Conservation (phyloP, 2,888 invertebrate genomes). For the Scelioninae gen. 1 region DNA sequence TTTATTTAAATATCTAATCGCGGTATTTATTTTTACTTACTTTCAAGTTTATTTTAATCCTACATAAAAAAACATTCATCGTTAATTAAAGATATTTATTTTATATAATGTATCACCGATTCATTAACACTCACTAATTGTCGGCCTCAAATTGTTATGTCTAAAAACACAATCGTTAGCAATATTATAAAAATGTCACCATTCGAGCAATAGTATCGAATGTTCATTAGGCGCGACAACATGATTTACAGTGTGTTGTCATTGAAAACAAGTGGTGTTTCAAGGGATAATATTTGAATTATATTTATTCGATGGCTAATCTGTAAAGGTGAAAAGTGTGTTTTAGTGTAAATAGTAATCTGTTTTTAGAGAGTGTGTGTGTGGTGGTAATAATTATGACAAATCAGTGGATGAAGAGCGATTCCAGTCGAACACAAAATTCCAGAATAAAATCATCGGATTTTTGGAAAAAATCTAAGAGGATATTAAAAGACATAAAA, state of each 20-base stretch:
- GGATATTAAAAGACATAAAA: conserved; percentile 1
- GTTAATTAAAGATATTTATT: neutral
- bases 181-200: neutral
- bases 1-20: no score
- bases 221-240: neutral
- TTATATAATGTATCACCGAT: conserved; percentile 4
- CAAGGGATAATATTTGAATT: neutral
- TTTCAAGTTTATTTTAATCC: neutral
- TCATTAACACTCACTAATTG: neutral
- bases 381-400: neutral
- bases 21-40: no score
- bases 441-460: neutral
- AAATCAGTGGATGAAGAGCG: neutral
- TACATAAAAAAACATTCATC: neutral
- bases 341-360: no score
- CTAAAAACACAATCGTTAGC: conserved; percentile 1
- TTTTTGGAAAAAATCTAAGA: conserved; percentile 16
- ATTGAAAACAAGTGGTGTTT: no score
- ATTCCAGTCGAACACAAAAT: neutral
- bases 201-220: neutral
- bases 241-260: neutral
- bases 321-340: no score
- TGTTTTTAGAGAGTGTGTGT: no score
- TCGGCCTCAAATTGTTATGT: neutral
- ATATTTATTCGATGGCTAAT: neutral